Evolutionary conservation across 1,140 invertebrate genomes (phyloP).

Genomic region (Andricus grossulariae): DNA sequence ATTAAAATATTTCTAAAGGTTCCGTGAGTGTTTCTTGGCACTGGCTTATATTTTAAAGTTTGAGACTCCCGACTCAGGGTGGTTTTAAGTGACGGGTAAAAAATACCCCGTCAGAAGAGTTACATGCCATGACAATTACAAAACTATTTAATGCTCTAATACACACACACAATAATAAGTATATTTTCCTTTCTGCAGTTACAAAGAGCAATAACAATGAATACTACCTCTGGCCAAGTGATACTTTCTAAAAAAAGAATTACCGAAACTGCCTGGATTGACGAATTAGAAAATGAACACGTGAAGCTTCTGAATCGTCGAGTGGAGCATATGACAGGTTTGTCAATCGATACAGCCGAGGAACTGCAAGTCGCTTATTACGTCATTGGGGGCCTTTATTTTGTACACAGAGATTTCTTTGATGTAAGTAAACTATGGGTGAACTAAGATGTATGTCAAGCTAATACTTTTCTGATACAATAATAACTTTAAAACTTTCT

Average conservation of each 20-base stretch:
- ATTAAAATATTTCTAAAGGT: too few relatives aligned
- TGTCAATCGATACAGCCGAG: constrained; percentile 92
- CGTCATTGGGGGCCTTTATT: constrained; percentile 98
- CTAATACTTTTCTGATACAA: constrained; percentile 50
- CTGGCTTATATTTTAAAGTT: too few relatives aligned
- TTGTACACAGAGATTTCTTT: constrained; percentile 98
- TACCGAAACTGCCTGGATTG: constrained; percentile 98
- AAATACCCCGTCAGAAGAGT: too few relatives aligned
- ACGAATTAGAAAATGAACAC: constrained; percentile 86
- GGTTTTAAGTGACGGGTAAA: too few relatives aligned
- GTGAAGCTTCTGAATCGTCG: constrained; percentile 86
- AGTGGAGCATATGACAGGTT: constrained; percentile 87
- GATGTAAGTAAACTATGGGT: constrained; percentile 77
- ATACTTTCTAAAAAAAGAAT: constrained; percentile 96
- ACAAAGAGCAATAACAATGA: constrained; percentile 96
- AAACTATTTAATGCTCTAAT: constrained; percentile 1
- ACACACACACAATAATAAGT: constrained; percentile 3
- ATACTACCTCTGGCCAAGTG: constrained; percentile 93
- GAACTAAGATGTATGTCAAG: constrained; percentile 33
- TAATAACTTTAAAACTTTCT: constrained; percentile 51
- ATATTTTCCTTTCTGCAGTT: constrained; percentile 80
- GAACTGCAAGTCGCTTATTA: constrained; percentile 98
- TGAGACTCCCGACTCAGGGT: too few relatives aligned
- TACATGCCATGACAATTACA: background rate
- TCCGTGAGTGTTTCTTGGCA: too few relatives aligned